Evolutionary conservation across 1,140 invertebrate genomes (phyloP).

Genomic region (Leptopilina boulardi): DNA sequence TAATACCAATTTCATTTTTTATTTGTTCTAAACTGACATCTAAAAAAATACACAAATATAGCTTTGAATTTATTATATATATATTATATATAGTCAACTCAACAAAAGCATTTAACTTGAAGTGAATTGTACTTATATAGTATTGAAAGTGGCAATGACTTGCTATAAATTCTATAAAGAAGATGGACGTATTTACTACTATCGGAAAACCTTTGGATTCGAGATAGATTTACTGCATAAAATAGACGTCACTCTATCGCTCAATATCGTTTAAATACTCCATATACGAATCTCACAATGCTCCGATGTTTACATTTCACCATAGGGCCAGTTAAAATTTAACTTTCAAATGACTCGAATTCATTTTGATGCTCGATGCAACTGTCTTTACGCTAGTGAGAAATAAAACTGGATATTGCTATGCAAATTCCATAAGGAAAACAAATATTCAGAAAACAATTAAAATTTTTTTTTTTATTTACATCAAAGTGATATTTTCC

Average conservation of each 20-base stretch:
- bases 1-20: background rate
- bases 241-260: conserved; percentile 16
- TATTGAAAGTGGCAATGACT: background rate
- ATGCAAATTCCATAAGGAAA: conserved; percentile 6
- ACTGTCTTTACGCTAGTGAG: conserved; percentile 8
- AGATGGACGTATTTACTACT: conserved; percentile 20
- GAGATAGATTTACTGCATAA: conserved; percentile 29
- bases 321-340: conserved; percentile 27
- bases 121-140: background rate
- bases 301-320: conserved; percentile 25
- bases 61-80: background rate
- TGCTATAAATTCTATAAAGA: conserved; percentile 27
- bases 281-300: conserved; percentile 24
- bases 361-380: conserved; percentile 3
- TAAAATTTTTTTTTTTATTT: background rate
- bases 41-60: background rate
- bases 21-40: background rate
- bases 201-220: conserved; percentile 28
- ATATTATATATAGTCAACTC: background rate
- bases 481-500: background rate
- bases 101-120: background rate
- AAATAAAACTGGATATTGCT: conserved; percentile 24
- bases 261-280: conserved; percentile 33
- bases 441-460: background rate
- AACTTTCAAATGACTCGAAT: conserved; percentile 27